Conservation (phyloP, 1,140 invertebrate genomes). For the Drosophila hydei region DNA sequence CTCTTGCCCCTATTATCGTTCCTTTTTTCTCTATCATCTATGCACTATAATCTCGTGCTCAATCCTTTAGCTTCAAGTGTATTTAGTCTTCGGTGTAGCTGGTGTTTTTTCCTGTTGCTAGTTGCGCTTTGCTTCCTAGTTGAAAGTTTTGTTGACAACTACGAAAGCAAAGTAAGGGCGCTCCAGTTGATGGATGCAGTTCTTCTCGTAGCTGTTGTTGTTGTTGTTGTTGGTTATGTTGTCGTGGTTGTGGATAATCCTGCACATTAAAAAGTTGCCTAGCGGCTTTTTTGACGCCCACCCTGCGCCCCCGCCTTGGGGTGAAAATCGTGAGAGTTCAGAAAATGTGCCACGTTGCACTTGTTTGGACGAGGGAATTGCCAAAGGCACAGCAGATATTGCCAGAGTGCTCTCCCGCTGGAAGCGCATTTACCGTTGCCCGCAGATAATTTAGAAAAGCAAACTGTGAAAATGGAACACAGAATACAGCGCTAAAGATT, state of each 20-base stretch:
- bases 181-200: conserved; percentile 78
- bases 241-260: conserved; percentile 65
- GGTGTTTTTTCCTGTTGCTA: not conserved
- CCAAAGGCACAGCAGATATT: conserved; percentile 35
- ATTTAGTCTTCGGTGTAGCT: not conserved
- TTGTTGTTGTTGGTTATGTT: conserved; percentile 36
- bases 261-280: conserved; percentile 72
- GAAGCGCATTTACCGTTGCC: conserved; percentile 69
- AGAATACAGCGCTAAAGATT: too few relatives aligned
- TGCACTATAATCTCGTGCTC: too few relatives aligned
- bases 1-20: too few relatives aligned
- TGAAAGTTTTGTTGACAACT: conserved; percentile 68
- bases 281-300: conserved; percentile 39
- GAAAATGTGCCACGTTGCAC: conserved; percentile 80
- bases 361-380: conserved; percentile 56
- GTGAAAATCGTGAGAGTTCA: conserved; percentile 77
- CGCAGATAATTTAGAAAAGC: conserved; percentile 66
- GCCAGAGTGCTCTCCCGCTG: conserved; percentile 29
- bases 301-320: conserved; percentile 38
- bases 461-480: conserved; percentile 68
- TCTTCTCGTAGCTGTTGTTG: conserved; percentile 28
- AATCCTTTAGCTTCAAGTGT: not conserved
- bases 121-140: conserved; percentile 45
- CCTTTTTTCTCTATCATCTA: too few relatives aligned
- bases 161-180: conserved; percentile 59